A percentile compares a stretch with the other conserved stretches of the same genome.
These are phyloP conservation scores for Wiebesia pumilae DNA, from an alignment of 1,140 invertebrate species.

Conservation along the genomic window DNA sequence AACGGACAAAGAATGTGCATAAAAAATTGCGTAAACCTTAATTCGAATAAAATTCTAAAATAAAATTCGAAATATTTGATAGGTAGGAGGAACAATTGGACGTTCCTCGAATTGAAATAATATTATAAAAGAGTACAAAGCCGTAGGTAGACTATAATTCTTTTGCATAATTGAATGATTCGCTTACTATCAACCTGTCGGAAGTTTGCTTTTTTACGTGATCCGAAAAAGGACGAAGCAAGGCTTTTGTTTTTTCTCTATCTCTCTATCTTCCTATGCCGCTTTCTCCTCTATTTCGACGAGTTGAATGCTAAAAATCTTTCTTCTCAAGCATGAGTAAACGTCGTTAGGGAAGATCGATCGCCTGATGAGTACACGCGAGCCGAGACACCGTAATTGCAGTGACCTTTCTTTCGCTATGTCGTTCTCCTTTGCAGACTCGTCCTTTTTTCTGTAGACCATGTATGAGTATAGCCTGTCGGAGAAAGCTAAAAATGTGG, in stretches of 20 bases:
- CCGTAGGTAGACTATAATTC: too few species aligned
- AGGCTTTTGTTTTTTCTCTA: not conserved
- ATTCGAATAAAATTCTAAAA: too few species aligned
- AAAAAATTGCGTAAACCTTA: too few species aligned
- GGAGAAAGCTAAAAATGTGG: not conserved
- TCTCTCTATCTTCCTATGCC: not conserved
- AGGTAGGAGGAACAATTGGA: too few species aligned
- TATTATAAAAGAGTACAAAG: too few species aligned
- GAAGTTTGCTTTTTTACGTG: not conserved
- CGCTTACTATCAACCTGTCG: too few species aligned
- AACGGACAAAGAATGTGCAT: too few species aligned
- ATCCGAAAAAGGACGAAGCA: not conserved
- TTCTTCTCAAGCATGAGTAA: conserved; percentile 51
- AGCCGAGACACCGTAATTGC: conserved; percentile 56
- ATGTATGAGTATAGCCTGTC: not conserved
- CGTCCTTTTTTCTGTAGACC: not conserved
- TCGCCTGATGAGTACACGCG: conserved; percentile 54
- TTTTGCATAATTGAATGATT: too few species aligned
- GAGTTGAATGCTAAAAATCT: conserved; percentile 24
- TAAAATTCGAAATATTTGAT: too few species aligned
- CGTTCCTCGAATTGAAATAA: too few species aligned
- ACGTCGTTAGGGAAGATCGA: conserved; percentile 61
- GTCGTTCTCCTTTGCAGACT: conserved; percentile 29
- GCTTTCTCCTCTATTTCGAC: not conserved
- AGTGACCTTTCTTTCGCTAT: conserved; percentile 28